These are phyloP conservation scores for Cichlasoma orientale DNA, from an alignment of 2,797 vertebrate genomes.

Conservation along the genomic window DNA sequence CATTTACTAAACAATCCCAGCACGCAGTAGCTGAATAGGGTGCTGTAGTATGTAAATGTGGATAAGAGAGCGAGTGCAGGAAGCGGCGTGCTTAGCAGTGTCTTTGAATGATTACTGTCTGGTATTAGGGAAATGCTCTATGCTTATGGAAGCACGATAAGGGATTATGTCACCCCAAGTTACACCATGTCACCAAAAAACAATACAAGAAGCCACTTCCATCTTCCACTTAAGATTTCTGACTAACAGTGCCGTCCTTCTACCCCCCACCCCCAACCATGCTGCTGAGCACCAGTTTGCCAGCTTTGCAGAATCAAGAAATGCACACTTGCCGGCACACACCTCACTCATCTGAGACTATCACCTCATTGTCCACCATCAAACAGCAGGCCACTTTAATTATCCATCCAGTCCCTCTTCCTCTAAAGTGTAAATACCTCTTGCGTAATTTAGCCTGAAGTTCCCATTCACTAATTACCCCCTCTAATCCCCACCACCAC, in stretches of 20 bases:
- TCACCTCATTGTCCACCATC: constrained; percentile 9
- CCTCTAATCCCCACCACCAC: constrained; percentile 23
- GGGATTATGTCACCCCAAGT: constrained; percentile 66
- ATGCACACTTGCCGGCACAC: background rate
- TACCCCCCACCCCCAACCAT: background rate
- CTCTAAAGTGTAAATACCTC: constrained; percentile 67
- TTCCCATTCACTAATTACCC: constrained; percentile 69
- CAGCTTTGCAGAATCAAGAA: constrained; percentile 10
- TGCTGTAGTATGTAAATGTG: constrained; percentile 50
- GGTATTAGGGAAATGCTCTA: constrained; percentile 63
- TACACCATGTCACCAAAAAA: constrained; percentile 55
- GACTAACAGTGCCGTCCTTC: constrained; percentile 35
- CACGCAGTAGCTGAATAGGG: constrained; percentile 12
- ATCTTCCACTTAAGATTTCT: constrained; percentile 41
- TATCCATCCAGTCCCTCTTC: constrained; percentile 34
- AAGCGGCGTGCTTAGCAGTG: constrained; percentile 51
- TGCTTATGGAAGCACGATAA: constrained; percentile 63
- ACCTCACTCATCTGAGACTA: background rate
- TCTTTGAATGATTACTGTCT: constrained; percentile 67
- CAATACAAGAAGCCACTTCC: constrained; percentile 47
- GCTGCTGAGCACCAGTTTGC: background rate
- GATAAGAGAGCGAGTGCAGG: constrained; percentile 33
- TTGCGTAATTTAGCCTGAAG: constrained; percentile 62
- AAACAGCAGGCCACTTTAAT: constrained; percentile 41
- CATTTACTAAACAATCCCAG: constrained; percentile 15